These are phyloP conservation scores for Rhagoletis zephyria DNA, from an alignment of 1,140 invertebrate genomes.

Conservation along the genomic window DNA sequence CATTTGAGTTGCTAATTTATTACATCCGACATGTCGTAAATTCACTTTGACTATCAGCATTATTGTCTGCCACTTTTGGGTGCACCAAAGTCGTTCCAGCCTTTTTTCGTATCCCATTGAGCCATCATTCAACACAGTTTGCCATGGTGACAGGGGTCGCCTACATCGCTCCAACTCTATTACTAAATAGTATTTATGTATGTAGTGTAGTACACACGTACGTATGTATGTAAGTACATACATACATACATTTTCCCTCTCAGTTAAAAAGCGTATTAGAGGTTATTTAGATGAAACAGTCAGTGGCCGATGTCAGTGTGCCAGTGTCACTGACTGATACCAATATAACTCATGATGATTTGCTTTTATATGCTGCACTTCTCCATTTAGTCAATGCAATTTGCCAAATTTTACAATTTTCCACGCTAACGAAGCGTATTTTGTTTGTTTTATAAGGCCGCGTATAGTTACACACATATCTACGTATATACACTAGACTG, in stretches of 20 bases:
- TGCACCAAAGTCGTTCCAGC: neutral
- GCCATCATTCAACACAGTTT: conserved; percentile 24
- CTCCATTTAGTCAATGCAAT: neutral
- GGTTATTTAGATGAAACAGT: neutral
- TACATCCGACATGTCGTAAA: conserved; percentile 52
- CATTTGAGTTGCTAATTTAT: conserved; percentile 52
- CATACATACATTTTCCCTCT: neutral
- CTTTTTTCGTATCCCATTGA: conserved; percentile 32
- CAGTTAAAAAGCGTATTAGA: neutral
- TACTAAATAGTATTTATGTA: neutral
- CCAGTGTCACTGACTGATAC: conserved; percentile 5
- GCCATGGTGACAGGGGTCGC: neutral
- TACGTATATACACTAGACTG: too few species aligned
- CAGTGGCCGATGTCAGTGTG: neutral
- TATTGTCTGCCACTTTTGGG: conserved; percentile 8
- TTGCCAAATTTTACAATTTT: conserved; percentile 35
- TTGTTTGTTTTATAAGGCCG: neutral
- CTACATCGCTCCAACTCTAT: neutral
- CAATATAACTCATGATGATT: conserved; percentile 39
- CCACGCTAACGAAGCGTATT: conserved; percentile 13
- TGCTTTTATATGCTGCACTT: conserved; percentile 11
- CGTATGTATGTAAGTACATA: too few species aligned
- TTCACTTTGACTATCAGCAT: conserved; percentile 50
- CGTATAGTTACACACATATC: too few species aligned
- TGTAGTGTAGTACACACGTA: too few species aligned